phyloP scores from a whole-genome alignment of 2,113 vertebrate genomes.

The Indri indri region DNA sequence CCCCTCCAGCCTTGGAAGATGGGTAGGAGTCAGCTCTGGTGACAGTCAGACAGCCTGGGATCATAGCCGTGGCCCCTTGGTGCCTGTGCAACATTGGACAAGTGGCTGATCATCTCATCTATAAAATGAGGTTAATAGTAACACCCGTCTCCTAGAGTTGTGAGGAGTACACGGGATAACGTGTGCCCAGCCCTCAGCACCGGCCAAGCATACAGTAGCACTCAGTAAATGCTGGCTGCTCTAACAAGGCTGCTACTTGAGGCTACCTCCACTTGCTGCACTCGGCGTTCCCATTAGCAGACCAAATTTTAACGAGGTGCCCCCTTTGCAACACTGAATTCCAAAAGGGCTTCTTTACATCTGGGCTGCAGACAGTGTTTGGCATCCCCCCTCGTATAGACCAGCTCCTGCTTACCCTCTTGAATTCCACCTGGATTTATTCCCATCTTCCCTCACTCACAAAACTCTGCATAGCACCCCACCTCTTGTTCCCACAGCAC shows the following conservation, averaged over 20 bases:
- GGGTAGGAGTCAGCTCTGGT: not conserved
- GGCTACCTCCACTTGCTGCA: not conserved
- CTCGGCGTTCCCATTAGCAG: not conserved
- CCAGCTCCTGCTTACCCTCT: not conserved
- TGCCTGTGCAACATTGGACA: not conserved
- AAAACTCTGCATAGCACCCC: not conserved
- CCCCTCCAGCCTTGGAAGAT: not conserved
- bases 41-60: not conserved
- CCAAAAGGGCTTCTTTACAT: not conserved
- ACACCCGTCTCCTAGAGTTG: not conserved
- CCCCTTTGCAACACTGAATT: not conserved
- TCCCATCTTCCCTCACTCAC: not conserved
- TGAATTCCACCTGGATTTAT: not conserved
- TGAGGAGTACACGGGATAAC: not conserved
- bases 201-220: not conserved
- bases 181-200: not conserved
- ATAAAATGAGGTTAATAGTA: not conserved
- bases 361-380: not conserved
- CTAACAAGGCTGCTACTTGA: not conserved
- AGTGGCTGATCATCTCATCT: not conserved
- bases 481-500: not conserved
- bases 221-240: not conserved
- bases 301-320: not conserved
- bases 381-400: not conserved
- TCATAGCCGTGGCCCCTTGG: not conserved